Base-by-base conservation (phyloP, 2,113 vertebrate species). In the Eptesicus fuscus region DNA sequence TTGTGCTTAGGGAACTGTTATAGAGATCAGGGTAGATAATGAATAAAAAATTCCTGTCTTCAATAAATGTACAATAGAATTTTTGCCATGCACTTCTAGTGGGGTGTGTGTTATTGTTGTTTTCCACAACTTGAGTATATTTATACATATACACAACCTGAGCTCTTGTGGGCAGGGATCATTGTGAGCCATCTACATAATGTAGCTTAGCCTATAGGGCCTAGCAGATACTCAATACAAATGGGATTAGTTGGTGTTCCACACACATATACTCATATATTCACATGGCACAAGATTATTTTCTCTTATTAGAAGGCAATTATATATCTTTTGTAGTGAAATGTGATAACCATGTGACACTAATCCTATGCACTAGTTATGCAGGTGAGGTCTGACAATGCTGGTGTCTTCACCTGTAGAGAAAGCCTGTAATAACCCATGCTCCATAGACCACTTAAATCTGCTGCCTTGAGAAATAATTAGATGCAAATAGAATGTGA, bases 401-500 rank as follows among this genome's bases (percentile, higher is more conserved):
- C 37, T 67, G 90, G 63, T 94, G 23, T 91, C 69, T 83, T 83
- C 70, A 96, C 84, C 90, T 96, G 56, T 88, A 84, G 77, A 93
- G 90, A 85, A 86, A 95, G 6, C n/a, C 63, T 28, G 11, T 92
- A 92, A 93, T 83, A 91, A 96, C 85, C 85, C 73, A 49, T 95
- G 88, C 40, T 95, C 90, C 85, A 89, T 18, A 92, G 95, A 97
- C 49, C 65, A 80, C 78, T 88, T 86, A 93, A 92, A 89, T 91
- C 88, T 93, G 77, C 30, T 92, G 70, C 78, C 73, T 92, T 25
- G 47, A 90, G 88, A 95, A 96, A 94, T 97, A 97, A 97, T 97
- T 96, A 96, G 94, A 96, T 97, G 96, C 95, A 97, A 97, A 97
- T 96, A 92, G 84, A 88, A 93, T 96, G 93, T 88, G 94, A 95